Percentiles rank a stretch among this genome's conserved stretches.
Evolutionary conservation across 2,888 invertebrate genomes (phyloP).

Genomic region (Mimas tiliae): DNA sequence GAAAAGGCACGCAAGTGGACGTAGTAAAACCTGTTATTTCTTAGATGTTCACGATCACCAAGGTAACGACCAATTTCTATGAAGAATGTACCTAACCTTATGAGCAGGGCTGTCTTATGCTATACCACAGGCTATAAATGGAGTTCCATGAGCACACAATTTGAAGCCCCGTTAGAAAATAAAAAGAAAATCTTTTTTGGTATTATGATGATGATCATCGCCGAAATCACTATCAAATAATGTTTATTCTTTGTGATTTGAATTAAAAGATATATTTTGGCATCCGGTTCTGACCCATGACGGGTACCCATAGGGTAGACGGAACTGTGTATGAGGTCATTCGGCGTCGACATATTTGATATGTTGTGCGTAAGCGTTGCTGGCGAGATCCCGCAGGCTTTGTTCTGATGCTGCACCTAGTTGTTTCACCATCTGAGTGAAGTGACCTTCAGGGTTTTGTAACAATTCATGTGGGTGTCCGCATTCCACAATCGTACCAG

Average conservation of each 20-base stretch:
- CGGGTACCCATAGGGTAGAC: too few relatives aligned
- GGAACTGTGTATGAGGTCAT: slow-evolving; percentile 42
- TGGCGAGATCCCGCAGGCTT: slow-evolving; percentile 71
- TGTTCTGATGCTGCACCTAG: slow-evolving; percentile 82
- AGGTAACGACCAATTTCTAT: too few relatives aligned
- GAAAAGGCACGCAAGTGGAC: neutral
- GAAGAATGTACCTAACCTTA: slow-evolving; percentile 27
- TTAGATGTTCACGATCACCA: neutral
- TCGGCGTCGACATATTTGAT: slow-evolving; percentile 77
- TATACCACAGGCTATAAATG: too few relatives aligned
- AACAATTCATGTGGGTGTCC: slow-evolving; percentile 88
- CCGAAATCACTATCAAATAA: too few relatives aligned
- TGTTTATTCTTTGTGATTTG: too few relatives aligned
- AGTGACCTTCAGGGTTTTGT: slow-evolving; percentile 81
- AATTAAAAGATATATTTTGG: too few relatives aligned
- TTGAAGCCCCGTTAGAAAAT: too few relatives aligned
- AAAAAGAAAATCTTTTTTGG: too few relatives aligned
- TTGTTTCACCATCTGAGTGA: slow-evolving; percentile 86
- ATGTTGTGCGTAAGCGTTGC: slow-evolving; percentile 65
- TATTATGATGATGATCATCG: too few relatives aligned
- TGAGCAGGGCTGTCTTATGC: too few relatives aligned
- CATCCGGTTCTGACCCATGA: too few relatives aligned
- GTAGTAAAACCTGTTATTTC: neutral
- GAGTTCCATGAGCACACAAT: too few relatives aligned
- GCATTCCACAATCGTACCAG: slow-evolving; percentile 87